Evolutionary conservation across 2,113 vertebrate genomes (phyloP).

Genomic region (Dinomys branickii): DNA sequence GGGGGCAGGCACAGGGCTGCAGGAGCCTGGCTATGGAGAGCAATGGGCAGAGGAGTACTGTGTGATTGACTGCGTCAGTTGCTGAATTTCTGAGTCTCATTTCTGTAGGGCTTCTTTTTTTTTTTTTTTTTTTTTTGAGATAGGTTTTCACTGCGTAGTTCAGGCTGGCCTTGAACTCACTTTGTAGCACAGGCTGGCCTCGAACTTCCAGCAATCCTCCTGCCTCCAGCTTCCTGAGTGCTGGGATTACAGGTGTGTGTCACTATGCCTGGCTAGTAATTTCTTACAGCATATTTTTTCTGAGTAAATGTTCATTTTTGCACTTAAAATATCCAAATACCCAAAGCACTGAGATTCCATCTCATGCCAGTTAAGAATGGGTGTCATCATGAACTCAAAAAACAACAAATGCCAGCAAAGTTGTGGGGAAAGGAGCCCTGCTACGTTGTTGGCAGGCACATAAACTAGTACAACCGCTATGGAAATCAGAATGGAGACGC

Average conservation of each 20-base stretch:
- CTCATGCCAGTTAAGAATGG: not conserved
- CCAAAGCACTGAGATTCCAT: not conserved
- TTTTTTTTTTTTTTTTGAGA: not conserved
- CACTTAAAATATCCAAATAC: not conserved
- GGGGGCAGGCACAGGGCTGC: not conserved
- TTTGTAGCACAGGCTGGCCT: not conserved
- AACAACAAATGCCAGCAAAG: not conserved
- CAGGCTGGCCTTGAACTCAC: not conserved
- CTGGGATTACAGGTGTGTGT: not conserved
- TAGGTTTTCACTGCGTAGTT: not conserved
- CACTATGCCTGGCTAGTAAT: not conserved
- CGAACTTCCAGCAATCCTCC: not conserved
- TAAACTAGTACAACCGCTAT: not conserved
- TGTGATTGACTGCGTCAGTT: not conserved
- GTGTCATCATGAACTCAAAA: not conserved
- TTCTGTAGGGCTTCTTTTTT: too few relatives aligned
- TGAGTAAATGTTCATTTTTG: conserved; percentile 6
- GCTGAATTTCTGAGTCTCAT: conserved; percentile 50
- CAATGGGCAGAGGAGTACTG: not conserved
- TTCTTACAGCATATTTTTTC: not conserved
- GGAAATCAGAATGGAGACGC: not conserved
- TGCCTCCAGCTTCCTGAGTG: not conserved
- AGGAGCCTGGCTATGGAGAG: not conserved
- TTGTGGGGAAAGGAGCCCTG: not conserved
- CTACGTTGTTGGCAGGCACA: not conserved